These are phyloP conservation scores for Erpetoichthys calabaricus DNA, from an alignment of 2,797 vertebrate species.

Conservation along the genomic window DNA sequence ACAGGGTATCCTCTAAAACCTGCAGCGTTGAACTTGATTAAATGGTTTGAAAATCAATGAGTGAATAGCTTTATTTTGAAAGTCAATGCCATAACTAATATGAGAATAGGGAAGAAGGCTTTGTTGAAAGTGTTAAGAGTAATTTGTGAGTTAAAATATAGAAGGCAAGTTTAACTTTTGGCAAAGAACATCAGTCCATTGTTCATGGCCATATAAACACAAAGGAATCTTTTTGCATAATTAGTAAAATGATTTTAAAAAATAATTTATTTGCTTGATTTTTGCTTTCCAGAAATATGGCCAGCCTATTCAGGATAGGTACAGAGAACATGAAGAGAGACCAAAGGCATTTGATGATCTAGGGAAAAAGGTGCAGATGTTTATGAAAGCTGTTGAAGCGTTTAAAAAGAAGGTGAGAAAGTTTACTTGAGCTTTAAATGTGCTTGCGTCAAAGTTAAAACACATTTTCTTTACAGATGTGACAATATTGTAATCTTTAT, in stretches of 20 bases:
- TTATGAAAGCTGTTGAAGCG: constrained; percentile 79
- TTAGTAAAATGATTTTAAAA: no score
- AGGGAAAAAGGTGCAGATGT: constrained; percentile 77
- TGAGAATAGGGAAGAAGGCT: background rate
- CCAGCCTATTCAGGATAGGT: constrained; percentile 75
- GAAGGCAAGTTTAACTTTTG: no score
- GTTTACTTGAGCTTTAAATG: background rate
- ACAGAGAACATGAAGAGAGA: constrained; percentile 76
- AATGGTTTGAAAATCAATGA: no score
- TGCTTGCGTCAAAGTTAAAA: background rate
- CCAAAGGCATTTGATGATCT: constrained; percentile 81
- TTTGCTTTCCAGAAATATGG: constrained; percentile 59
- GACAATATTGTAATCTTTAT: no score
- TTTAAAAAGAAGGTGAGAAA: constrained; percentile 72
- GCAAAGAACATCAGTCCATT: no score
- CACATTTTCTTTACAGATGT: background rate
- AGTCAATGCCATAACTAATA: background rate
- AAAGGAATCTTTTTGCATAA: no score
- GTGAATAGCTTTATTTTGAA: background rate
- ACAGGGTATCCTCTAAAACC: no score
- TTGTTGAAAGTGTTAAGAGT: background rate
- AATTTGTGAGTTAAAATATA: background rate
- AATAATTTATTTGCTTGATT: background rate
- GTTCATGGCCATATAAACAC: no score
- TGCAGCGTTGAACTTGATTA: no score